Percentiles rank a stretch among this genome's conserved stretches.
phyloP scores from a whole-genome alignment of 2,888 invertebrate genomes.

The Agapostemon virescens region DNA sequence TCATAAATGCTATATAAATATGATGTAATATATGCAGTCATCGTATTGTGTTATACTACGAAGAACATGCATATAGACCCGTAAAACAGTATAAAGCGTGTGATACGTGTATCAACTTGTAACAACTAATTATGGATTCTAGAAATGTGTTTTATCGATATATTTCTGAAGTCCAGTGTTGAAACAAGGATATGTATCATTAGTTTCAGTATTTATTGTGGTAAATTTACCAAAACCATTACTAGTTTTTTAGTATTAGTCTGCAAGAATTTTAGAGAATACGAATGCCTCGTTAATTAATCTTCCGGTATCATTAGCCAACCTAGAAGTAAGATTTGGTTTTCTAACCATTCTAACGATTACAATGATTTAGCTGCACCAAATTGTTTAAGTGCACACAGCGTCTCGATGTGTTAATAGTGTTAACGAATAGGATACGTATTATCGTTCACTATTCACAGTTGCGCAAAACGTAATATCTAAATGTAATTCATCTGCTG shows the following conservation, averaged over 20 bases:
- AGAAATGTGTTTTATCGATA: constrained; percentile 46
- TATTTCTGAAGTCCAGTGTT: constrained; percentile 46
- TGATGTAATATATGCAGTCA: constrained; percentile 19
- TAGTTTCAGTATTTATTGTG: constrained; percentile 63
- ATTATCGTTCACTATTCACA: constrained; percentile 54
- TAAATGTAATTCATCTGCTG: constrained; percentile 52
- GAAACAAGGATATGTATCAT: constrained; percentile 51
- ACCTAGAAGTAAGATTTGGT: constrained; percentile 50
- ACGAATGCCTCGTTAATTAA: constrained; percentile 49
- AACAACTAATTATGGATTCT: constrained; percentile 21
- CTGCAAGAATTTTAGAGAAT: constrained; percentile 48
- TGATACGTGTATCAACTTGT: constrained; percentile 31
- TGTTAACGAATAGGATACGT: constrained; percentile 33
- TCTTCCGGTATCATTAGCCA: constrained; percentile 50
- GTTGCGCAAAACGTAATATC: constrained; percentile 46
- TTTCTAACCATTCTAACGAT: constrained; percentile 35
- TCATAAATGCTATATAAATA: constrained; percentile 33
- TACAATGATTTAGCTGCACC: constrained; percentile 63
- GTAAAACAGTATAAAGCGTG: constrained; percentile 42
- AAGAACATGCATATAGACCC: constrained; percentile 32
- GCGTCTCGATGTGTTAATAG: constrained; percentile 43
- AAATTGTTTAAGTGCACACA: constrained; percentile 61
- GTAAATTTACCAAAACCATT: constrained; percentile 51
- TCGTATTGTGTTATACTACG: constrained; percentile 26
- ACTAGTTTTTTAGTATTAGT: constrained; percentile 66